phyloP scores from a whole-genome alignment of 2,888 invertebrate genomes.

The Tholera decimalis region DNA sequence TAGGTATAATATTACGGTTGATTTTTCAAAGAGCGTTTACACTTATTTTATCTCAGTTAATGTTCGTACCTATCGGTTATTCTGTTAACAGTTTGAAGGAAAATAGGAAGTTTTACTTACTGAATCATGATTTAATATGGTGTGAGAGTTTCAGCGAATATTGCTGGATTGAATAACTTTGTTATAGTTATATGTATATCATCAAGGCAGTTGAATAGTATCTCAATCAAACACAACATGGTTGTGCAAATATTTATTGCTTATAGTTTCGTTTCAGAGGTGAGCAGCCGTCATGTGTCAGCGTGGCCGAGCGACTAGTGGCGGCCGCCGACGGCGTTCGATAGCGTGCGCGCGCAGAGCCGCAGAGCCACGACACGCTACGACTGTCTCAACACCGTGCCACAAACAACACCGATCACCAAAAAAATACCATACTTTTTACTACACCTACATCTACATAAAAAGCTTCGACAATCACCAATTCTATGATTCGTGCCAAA shows the following conservation, averaged over 20 bases:
- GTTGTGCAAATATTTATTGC: conserved; percentile 47
- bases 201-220: neutral
- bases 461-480: conserved; percentile 64
- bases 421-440: conserved; percentile 54
- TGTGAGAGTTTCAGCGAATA: neutral
- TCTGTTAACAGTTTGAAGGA: neutral
- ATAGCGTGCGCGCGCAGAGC: conserved; percentile 85
- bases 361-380: conserved; percentile 63
- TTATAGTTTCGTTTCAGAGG: conserved; percentile 29
- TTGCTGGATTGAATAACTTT: neutral
- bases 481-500: conserved; percentile 62
- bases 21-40: conserved; percentile 12
- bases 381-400: conserved; percentile 20
- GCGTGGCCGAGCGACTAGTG: conserved; percentile 55
- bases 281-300: conserved; percentile 48
- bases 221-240: conserved; percentile 15
- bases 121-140: neutral
- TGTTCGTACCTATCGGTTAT: neutral
- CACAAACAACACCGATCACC: conserved; percentile 39
- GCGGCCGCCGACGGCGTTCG: conserved; percentile 73
- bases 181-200: neutral
- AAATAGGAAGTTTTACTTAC: neutral
- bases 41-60: too few relatives aligned
- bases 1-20: neutral
- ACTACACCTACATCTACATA: conserved; percentile 60